Base-by-base conservation (phyloP, 2,888 invertebrate species). In the Drosophila paramelanica region DNA sequence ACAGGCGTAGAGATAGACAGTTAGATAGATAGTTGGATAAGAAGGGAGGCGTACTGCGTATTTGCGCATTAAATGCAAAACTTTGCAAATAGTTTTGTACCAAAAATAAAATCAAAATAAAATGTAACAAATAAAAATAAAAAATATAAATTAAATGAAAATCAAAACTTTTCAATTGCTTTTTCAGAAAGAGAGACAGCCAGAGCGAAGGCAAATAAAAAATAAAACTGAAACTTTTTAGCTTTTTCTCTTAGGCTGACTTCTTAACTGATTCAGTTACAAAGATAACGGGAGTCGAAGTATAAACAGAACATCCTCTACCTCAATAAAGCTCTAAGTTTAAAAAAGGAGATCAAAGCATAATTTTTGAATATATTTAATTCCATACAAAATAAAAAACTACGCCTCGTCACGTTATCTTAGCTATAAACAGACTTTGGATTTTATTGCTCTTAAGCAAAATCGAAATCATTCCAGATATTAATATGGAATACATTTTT, bases 11-110 rank as follows among this genome's bases (percentile, higher is more conserved):
- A 58, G 49, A 36, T 39, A 67, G 50, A 67, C 51, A 67, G 70
- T 43, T 59, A 69, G 58, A 52, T 41, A 69, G 71, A 59, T 60
- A 68, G 75, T 57, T 58, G 55, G 56, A 64, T 39, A 60, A 39
- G 41, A 23, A 45, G 64, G 23, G 33, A 62, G 36, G 65, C 66
- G 60, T 74, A 70, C 77, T 75, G 79, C 87, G 83, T 82, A 82
- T 88, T 86, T 83, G 89, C 83, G 89, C 89, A 85, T 85, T 85
- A 79, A 87, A 85, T 81, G 84, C 75, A 73, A 84, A 85, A 85
- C 81, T 89, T 85, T 72, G 61, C 62, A 77, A 89, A 89, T 87
- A 87, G 89, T 89, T 89, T 60, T 58, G 70, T 73, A 73, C 73
- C 77, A 77, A 77, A 83, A 77, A 75, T 77, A 80, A 82, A 79